A percentile compares a stretch with the other conserved stretches of the same genome.
Evolutionary conservation across 2,113 vertebrate genomes (phyloP).

Genomic region (Solea senegalensis): DNA sequence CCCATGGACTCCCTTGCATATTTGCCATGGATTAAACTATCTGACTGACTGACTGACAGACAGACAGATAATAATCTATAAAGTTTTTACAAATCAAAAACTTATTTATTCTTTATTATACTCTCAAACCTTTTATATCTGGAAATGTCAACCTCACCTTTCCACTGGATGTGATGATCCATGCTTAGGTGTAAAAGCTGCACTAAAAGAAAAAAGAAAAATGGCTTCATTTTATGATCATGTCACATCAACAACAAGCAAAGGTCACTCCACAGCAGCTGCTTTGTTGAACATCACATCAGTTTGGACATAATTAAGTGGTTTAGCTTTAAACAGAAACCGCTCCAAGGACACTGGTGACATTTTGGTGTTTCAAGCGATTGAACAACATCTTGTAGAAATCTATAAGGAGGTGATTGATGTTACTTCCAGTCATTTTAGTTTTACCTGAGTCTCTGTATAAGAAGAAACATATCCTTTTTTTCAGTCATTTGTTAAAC

Average conservation of each 20-base stretch:
- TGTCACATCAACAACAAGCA: conserved; percentile 38
- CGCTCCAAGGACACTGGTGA: conserved; percentile 38
- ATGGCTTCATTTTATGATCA: conserved; percentile 30
- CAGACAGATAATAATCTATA: too few species aligned
- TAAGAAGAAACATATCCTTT: too few species aligned
- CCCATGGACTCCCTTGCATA: too few species aligned
- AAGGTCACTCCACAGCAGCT: conserved; percentile 50
- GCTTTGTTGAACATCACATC: conserved; percentile 48
- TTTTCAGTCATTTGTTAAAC: too few species aligned
- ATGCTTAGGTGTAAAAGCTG: conserved; percentile 33
- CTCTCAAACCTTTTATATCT: too few species aligned
- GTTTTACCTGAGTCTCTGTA: too few species aligned
- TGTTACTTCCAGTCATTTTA: neutral
- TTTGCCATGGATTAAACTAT: too few species aligned
- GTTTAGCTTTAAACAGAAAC: conserved; percentile 14
- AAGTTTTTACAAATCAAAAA: too few species aligned
- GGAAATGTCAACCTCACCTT: neutral
- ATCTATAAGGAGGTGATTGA: conserved; percentile 17
- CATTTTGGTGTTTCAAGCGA: conserved; percentile 33
- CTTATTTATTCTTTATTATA: too few species aligned
- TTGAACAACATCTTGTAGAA: conserved; percentile 15
- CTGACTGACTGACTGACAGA: too few species aligned
- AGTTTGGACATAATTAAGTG: conserved; percentile 47
- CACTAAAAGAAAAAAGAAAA: conserved; percentile 39
- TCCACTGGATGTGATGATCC: conserved; percentile 21